A percentile compares a stretch with the other conserved stretches of the same genome.
Conservation (phyloP, 2,888 invertebrate species). For the Uloborus plumipes region DNA sequence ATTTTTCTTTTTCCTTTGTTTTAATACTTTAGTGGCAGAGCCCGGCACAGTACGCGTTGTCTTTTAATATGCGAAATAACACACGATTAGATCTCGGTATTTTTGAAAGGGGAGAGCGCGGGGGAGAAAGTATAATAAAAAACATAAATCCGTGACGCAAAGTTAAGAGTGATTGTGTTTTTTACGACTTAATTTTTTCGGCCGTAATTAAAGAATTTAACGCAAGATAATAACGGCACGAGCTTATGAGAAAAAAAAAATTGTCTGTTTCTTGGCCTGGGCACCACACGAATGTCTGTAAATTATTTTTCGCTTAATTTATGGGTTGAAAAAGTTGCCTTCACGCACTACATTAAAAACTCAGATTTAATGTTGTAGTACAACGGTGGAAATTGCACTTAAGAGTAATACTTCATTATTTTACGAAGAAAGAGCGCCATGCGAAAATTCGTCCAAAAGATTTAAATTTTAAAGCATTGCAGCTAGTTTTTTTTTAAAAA, state of each 20-base stretch:
- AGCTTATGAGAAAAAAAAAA: constrained; percentile 20
- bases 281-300: not conserved
- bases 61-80: constrained; percentile 55
- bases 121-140: constrained; percentile 12
- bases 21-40: constrained; percentile 44
- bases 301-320: constrained; percentile 44
- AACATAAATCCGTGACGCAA: constrained; percentile 56
- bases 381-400: too few species aligned
- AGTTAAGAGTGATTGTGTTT: constrained; percentile 55
- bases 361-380: too few species aligned
- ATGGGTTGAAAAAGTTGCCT: constrained; percentile 3
- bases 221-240: constrained; percentile 48
- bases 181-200: constrained; percentile 34
- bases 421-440: too few species aligned
- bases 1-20: constrained; percentile 28
- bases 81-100: constrained; percentile 53
- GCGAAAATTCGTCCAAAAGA: too few species aligned
- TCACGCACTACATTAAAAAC: constrained; percentile 7
- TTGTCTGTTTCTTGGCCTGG: not conserved
- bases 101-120: constrained; percentile 5
- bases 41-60: constrained; percentile 17
- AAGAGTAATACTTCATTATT: too few species aligned
- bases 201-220: constrained; percentile 61
- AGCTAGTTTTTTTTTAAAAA: too few species aligned
- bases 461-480: too few species aligned